Conservation (phyloP, 2,113 vertebrate species). For the Chauna torquata region DNA sequence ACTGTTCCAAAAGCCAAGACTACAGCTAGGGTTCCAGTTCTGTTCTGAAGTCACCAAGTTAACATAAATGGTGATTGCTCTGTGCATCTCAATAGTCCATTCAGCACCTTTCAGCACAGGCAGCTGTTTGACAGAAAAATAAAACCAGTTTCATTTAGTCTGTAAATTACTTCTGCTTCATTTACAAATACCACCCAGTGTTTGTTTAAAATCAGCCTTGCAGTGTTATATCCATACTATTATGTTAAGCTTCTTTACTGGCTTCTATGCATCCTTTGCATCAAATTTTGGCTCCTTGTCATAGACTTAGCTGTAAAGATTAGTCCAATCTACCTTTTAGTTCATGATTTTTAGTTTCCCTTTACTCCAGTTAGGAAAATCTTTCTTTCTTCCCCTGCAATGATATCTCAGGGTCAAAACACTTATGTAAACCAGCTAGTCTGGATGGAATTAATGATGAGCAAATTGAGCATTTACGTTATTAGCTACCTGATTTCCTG, state of each 20-base stretch:
- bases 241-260: background rate
- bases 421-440: background rate
- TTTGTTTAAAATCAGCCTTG: background rate
- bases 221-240: background rate
- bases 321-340: background rate
- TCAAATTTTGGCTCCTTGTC: background rate
- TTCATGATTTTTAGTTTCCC: background rate
- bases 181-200: background rate
- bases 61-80: background rate
- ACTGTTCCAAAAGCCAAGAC: background rate
- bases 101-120: background rate
- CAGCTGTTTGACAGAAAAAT: background rate
- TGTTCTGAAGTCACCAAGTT: background rate
- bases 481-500: background rate
- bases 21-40: background rate
- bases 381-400: background rate
- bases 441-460: background rate
- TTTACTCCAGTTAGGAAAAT: background rate
- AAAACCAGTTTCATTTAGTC: background rate
- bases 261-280: background rate
- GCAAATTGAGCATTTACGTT: background rate
- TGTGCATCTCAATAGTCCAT: background rate
- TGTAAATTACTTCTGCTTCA: background rate
- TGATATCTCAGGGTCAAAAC: background rate
- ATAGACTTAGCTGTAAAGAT: background rate